A percentile compares a stretch with the other conserved stretches of the same genome.
phyloP scores from a whole-genome alignment of 2,888 invertebrate species.

The Tenthredo scrophulariae region DNA sequence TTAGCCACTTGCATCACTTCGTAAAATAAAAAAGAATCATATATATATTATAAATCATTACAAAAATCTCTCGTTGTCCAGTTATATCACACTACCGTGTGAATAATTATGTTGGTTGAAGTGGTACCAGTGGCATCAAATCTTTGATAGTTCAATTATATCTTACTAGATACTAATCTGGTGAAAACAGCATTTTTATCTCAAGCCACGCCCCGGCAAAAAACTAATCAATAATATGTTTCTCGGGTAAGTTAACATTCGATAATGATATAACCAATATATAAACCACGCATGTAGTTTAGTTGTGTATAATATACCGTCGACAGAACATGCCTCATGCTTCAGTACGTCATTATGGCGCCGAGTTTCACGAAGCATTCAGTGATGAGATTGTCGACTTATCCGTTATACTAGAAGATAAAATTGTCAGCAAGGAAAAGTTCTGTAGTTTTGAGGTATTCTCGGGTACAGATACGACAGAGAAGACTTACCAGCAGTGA shows the following conservation, averaged over 20 bases:
- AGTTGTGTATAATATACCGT: neutral
- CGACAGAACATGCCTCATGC: neutral
- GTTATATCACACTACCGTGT: neutral
- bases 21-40: neutral
- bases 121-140: neutral
- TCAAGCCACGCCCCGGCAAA: conserved; percentile 14
- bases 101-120: neutral
- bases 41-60: neutral
- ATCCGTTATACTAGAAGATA: conserved; percentile 58
- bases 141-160: neutral
- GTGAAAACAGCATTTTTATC: neutral
- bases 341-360: neutral
- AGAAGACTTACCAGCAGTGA: conserved; percentile 65
- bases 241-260: neutral
- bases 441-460: conserved; percentile 70
- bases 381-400: neutral
- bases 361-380: neutral
- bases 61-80: neutral
- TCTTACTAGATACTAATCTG: neutral
- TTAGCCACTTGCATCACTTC: neutral
- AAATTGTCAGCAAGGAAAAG: conserved; percentile 59
- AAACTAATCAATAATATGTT: neutral
- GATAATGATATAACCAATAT: neutral
- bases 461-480: conserved; percentile 57
- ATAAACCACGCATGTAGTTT: neutral